Conservation (phyloP, 2,113 vertebrate species). For the Hyaena hyaena region DNA sequence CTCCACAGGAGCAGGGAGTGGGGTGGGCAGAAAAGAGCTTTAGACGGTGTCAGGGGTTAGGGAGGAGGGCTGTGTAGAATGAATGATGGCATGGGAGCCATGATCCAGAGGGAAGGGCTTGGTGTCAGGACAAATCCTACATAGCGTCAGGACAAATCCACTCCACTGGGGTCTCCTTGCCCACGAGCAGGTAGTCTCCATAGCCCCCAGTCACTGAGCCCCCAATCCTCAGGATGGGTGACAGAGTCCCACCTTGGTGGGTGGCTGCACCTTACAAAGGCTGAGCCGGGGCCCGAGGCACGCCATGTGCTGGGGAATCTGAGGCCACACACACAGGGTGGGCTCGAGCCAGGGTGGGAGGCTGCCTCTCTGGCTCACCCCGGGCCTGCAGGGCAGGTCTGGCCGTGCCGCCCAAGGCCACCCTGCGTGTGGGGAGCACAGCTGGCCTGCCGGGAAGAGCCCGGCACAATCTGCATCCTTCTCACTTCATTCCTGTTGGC, state of each 20-base stretch:
- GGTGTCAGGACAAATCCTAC: background rate
- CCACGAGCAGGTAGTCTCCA: background rate
- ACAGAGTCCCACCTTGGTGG: background rate
- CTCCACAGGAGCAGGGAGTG: background rate
- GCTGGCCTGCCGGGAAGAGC: conserved; percentile 48
- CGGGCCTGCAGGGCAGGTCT: conserved; percentile 38
- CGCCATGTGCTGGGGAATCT: background rate
- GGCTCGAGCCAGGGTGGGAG: conserved; percentile 27
- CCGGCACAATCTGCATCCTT: background rate
- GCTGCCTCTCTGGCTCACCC: conserved; percentile 45
- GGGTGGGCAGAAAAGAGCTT: background rate
- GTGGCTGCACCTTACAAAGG: background rate
- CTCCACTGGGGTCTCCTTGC: background rate
- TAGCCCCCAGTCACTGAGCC: background rate
- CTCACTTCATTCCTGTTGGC: conserved; percentile 65
- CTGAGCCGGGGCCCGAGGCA: background rate
- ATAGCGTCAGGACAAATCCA: background rate
- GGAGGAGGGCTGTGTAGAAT: background rate
- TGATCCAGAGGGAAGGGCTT: background rate
- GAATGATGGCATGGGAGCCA: background rate
- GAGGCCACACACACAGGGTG: conserved; percentile 62
- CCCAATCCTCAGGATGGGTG: background rate
- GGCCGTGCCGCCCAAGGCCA: conserved; percentile 70
- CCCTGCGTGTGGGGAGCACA: conserved; percentile 52
- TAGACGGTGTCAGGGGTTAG: background rate